Evolutionary conservation across 2,113 vertebrate species (phyloP).

Genomic region (Rhea pennata): DNA sequence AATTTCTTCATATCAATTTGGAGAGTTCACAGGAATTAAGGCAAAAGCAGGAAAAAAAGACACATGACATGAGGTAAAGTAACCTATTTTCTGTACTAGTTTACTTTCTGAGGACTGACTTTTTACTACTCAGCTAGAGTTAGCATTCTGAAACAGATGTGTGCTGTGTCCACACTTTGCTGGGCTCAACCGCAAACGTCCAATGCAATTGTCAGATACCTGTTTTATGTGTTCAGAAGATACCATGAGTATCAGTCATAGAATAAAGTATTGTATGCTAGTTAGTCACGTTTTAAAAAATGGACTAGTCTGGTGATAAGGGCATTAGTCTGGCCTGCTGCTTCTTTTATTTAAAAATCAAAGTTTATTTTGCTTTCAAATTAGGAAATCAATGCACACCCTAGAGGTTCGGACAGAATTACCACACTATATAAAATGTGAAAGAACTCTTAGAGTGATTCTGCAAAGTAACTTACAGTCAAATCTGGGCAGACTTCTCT

Average conservation of each 20-base stretch:
- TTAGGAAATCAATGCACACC: not conserved
- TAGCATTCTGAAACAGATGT: not conserved
- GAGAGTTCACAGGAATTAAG: conserved; percentile 78
- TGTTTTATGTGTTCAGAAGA: not conserved
- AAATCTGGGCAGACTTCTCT: not conserved
- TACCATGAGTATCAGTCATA: not conserved
- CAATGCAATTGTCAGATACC: not conserved
- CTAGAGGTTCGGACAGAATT: not conserved
- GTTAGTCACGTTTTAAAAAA: not conserved
- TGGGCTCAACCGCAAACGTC: not conserved
- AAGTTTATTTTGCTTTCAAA: not conserved
- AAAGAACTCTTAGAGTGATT: not conserved
- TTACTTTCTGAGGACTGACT: not conserved
- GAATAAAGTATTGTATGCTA: not conserved
- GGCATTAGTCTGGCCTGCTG: not conserved
- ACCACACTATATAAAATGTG: not conserved
- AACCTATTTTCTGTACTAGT: not conserved
- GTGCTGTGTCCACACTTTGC: not conserved
- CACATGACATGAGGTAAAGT: conserved; percentile 75
- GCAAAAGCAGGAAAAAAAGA: conserved; percentile 57
- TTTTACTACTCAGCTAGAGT: not conserved
- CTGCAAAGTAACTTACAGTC: not conserved
- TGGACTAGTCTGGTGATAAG: not conserved
- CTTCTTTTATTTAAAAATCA: not conserved
- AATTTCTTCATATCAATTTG: conserved; percentile 83